A percentile compares a stretch with the other conserved stretches of the same genome.
These are phyloP conservation scores for Meganola albula DNA, from an alignment of 2,888 invertebrate species.

Conservation along the genomic window DNA sequence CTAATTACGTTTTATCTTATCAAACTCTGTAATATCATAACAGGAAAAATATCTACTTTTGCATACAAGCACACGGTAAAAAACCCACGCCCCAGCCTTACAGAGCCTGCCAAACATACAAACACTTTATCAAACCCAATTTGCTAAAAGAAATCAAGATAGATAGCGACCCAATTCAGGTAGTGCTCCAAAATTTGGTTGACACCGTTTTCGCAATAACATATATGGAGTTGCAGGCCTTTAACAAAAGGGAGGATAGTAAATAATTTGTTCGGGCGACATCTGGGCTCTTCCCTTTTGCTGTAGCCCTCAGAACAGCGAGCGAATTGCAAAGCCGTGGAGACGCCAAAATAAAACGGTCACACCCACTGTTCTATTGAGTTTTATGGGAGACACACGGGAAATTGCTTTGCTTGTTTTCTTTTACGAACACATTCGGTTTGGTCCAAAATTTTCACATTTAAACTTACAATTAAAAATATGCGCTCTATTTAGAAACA, in stretches of 20 bases:
- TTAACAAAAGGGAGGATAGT: conserved; percentile 62
- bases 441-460: no score
- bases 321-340: conserved; percentile 42
- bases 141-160: conserved; percentile 30
- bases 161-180: conserved; percentile 29
- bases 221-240: conserved; percentile 49
- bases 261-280: conserved; percentile 72
- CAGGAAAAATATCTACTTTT: no score
- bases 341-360: conserved; percentile 56
- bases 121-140: conserved; percentile 29
- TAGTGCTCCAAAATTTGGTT: conserved; percentile 27
- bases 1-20: no score
- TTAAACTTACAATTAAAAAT: no score
- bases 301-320: conserved; percentile 45
- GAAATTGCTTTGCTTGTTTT: no score
- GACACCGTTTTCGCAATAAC: conserved; percentile 36
- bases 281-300: conserved; percentile 71
- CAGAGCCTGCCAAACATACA: conserved; percentile 19
- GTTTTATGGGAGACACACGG: conserved; percentile 38
- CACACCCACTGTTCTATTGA: conserved; percentile 61
- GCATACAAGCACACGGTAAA: not conserved
- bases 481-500: no score
- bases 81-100: conserved; percentile 6
- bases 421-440: no score
- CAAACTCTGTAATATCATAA: no score